Percentiles rank a stretch among this genome's conserved stretches.
phyloP scores from a whole-genome alignment of 2,113 vertebrate genomes.

The Cebus imitator region DNA sequence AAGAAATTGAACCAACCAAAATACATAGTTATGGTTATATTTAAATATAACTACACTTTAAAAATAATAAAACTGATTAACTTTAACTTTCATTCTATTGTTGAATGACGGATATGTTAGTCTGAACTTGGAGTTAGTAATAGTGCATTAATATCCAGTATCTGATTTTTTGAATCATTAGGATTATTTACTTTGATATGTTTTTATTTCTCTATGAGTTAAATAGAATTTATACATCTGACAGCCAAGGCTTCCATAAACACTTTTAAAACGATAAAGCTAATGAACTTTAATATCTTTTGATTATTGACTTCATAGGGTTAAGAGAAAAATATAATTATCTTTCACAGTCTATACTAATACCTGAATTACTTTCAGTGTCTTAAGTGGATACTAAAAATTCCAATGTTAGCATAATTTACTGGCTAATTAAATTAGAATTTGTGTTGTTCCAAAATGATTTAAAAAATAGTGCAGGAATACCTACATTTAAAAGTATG shows the following conservation, averaged over 20 bases:
- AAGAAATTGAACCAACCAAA: constrained; percentile 64
- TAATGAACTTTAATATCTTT: not conserved
- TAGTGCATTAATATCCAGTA: constrained; percentile 1
- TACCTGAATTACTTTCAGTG: not conserved
- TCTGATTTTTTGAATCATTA: constrained; percentile 32
- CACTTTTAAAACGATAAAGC: not conserved
- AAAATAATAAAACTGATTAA: constrained; percentile 45
- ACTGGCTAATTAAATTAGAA: not conserved
- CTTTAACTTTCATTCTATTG: constrained; percentile 16
- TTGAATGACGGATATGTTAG: not conserved
- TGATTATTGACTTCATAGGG: not conserved
- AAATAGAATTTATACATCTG: constrained; percentile 4
- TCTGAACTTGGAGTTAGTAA: constrained; percentile 27
- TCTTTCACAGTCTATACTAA: not conserved
- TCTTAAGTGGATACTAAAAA: not conserved
- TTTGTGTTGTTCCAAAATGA: constrained; percentile 8
- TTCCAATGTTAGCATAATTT: not conserved
- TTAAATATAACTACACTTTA: constrained; percentile 18
- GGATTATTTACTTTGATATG: constrained; percentile 16
- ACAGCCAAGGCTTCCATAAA: not conserved
- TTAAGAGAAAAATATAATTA: not conserved
- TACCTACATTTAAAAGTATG: constrained; percentile 6
- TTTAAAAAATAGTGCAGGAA: constrained; percentile 26
- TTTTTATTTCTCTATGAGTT: not conserved
- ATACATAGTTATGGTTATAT: not conserved